Evolutionary conservation across 2,797 vertebrate genomes (phyloP), one percentile per base, ranked within the genome.

Genomic region (Emydoidea blandingii): DNA sequence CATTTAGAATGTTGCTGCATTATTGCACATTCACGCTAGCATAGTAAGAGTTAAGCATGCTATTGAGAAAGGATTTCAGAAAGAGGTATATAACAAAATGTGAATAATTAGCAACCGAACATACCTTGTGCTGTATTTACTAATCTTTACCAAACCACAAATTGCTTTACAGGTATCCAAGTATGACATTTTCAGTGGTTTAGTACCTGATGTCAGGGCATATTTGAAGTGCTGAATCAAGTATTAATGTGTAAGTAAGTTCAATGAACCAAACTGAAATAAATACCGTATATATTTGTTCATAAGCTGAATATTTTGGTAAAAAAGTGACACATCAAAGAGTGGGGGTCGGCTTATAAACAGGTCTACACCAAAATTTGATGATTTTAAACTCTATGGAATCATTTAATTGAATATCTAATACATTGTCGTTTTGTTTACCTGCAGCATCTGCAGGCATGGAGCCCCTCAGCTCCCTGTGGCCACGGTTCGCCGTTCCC

Each of bases 1-100:
- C 4, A 4, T 14, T 18, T 14, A 54, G 14, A 93, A 72, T 53
- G 41, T 23, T 84, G 83, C 44, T 53, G 9, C 11, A 21, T 23
- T 54, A 59, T 44, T 85, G 15, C 3, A 23, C 1, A 54, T 5
- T 2, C 50, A 79, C 50, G 0, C 15, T 50, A 2, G 12, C 0
- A 1, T 53, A 49, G 68, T 76, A 76, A 78, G 44, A 78, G 44
- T 29, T 78, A 78, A 78, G 74, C 74, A 78, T 18, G 27, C 25
- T 18, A 31, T 16, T 78, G 86, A 49, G 79, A 9, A 12, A 21
- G 2, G 16, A 56, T 34, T 52, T 53, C 41, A 2, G 9, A 62
- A 88, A 52, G n/a, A 34, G 50, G 34, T 59, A 4, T 7, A 27
- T 31, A 83, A 52, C 68, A 72, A 72, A 41, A 41, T 23, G 19